phyloP scores from a whole-genome alignment of 2,797 vertebrate species.

The Parambassis ranga region DNA sequence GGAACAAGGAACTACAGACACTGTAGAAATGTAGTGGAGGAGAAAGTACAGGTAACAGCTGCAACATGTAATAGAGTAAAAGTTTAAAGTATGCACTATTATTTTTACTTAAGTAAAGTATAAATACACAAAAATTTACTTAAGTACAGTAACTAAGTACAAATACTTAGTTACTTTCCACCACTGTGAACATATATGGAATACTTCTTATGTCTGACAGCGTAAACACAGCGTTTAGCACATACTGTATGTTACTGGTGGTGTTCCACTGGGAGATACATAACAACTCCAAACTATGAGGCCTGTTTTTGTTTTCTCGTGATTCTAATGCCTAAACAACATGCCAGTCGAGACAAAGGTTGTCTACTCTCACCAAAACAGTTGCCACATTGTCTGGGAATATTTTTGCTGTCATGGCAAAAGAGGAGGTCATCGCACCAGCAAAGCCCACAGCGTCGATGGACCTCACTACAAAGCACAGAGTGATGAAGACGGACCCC shows the following conservation, averaged over 20 bases:
- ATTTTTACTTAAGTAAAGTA: too few relatives aligned
- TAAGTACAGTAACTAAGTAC: too few relatives aligned
- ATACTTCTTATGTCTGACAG: not conserved
- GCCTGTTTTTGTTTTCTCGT: constrained; percentile 42
- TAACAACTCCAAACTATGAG: constrained; percentile 31
- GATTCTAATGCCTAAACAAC: constrained; percentile 51
- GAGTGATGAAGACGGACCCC: constrained; percentile 81
- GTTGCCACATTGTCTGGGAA: constrained; percentile 94
- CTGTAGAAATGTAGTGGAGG: too few relatives aligned
- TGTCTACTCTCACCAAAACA: constrained; percentile 86
- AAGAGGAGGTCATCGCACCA: constrained; percentile 87
- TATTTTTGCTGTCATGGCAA: constrained; percentile 86
- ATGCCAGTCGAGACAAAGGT: constrained; percentile 45
- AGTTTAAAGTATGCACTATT: too few relatives aligned
- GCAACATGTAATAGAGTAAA: too few relatives aligned
- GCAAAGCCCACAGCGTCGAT: constrained; percentile 90
- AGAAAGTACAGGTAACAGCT: too few relatives aligned
- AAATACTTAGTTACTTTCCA: too few relatives aligned
- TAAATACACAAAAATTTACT: too few relatives aligned
- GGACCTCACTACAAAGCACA: constrained; percentile 91
- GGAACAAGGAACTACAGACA: too few relatives aligned
- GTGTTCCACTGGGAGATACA: not conserved
- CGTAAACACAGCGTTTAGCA: too few relatives aligned
- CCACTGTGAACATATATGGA: too few relatives aligned
- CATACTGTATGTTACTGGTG: not conserved